Evolutionary conservation across 1,140 invertebrate genomes (phyloP), one percentile per base, ranked within the genome.

Genomic region (Habropoda laboriosa): DNA sequence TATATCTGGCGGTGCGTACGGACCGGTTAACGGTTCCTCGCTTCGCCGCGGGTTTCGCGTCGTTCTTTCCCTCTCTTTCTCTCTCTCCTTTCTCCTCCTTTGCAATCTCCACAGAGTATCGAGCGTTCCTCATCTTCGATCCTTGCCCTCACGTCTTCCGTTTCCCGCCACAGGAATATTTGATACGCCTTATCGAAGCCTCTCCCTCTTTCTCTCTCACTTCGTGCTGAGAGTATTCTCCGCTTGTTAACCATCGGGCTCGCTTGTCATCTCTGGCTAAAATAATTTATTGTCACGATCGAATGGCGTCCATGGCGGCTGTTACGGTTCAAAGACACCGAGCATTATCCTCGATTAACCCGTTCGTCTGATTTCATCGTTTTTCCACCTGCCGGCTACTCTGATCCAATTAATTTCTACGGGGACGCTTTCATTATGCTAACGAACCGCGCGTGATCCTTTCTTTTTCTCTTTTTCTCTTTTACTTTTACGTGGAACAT

Each of bases 21-120:
- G 55, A 55, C 53, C 55, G 64, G 32, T 60, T 85, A 86, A 86
- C 84, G 84, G 84, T 81, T 67, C 35, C 30, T 42, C 18, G 3
- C 24, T 24, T 1, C 32, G 45, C 64, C 30, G 30, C 64, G 21
- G 84, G 84, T 68, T 66, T n/a, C 32, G n/a, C 27, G 42, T 47
- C 45, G 12, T 51, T 35, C 24, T 35, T 40, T 16, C 40, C 24
- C 35, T 42, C 7, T 21, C 12, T 40, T 8, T 57, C n/a, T 6
- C 7, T 21, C 30, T n/a, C 16, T 27, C 5, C 27, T 7, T 10
- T 27, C 4, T 30, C 8, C 18, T 7, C 21, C 5, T 3, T 24
- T 30, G 2, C 6, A 3, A 3, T 4, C 3, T n/a, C 13, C 47
- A 3, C 47, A 2, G 51, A 58, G 57, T 53, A 67, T 76, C 73